Evolutionary conservation across 2,113 vertebrate species (phyloP).

Genomic region (Plecturocebus donacophilus): DNA sequence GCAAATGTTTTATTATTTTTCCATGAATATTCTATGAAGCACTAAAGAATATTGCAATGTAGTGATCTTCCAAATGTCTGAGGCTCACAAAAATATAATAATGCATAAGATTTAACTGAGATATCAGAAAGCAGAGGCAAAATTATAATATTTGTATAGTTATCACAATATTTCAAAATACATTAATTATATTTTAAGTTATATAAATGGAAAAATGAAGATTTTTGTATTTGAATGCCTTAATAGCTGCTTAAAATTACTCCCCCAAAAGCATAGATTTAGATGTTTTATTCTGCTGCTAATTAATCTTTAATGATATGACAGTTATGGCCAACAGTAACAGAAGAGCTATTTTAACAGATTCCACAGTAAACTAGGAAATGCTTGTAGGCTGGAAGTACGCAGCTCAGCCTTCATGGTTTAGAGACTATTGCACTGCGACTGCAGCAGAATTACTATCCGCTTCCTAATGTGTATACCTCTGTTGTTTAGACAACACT

Average conservation of each 20-base stretch:
- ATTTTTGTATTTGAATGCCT: not conserved
- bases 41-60: not conserved
- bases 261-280: rapidly evolving
- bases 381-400: not conserved
- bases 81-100: slow-evolving; percentile 13
- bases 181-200: not conserved
- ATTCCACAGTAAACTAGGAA: not conserved
- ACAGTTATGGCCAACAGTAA: not conserved
- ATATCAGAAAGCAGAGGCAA: slow-evolving; percentile 43
- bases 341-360: not conserved
- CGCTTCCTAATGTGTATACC: slow-evolving; percentile 27
- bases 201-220: not conserved
- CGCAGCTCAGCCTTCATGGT: not conserved
- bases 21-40: not conserved
- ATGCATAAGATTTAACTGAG: slow-evolving; percentile 32
- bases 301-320: slow-evolving; percentile 30
- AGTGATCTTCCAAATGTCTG: slow-evolving; percentile 42
- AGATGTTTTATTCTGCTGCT: not conserved
- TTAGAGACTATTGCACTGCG: slow-evolving; percentile 12
- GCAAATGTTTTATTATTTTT: slow-evolving; percentile 36
- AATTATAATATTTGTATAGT: slow-evolving; percentile 35
- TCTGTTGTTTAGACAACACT: slow-evolving; percentile 69
- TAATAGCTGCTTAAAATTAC: not conserved
- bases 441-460: slow-evolving; percentile 23
- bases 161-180: slow-evolving; percentile 5